phyloP scores from a whole-genome alignment of 2,797 vertebrate genomes.

The Thaleichthys pacificus region DNA sequence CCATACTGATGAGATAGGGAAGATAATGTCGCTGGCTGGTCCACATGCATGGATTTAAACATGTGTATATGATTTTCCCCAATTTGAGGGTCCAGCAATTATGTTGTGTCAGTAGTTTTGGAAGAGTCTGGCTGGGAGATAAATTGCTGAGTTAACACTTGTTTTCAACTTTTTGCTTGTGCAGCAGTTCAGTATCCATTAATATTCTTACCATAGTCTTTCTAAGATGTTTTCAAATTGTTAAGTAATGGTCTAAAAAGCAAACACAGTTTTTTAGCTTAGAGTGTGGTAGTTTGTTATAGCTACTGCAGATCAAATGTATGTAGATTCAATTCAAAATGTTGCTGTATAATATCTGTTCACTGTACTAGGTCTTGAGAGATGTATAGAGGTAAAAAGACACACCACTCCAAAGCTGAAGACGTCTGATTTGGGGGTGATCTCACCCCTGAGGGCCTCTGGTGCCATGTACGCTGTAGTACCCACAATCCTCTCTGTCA shows the following conservation, averaged over 20 bases:
- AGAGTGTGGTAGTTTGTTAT: too few relatives aligned
- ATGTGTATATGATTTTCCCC: constrained; percentile 12
- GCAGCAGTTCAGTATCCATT: constrained; percentile 22
- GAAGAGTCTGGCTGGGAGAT: constrained; percentile 6
- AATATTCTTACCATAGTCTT: background rate
- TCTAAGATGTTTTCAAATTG: background rate
- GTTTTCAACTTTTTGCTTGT: constrained; percentile 16
- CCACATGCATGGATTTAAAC: constrained; percentile 12
- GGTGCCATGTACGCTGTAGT: constrained; percentile 97
- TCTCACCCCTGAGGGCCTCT: constrained; percentile 91
- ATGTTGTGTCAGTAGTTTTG: constrained; percentile 43
- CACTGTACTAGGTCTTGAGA: background rate
- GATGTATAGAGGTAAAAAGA: constrained; percentile 9
- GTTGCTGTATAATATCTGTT: background rate
- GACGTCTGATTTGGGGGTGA: constrained; percentile 92
- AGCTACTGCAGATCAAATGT: too few relatives aligned
- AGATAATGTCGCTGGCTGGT: background rate
- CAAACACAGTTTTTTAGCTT: too few relatives aligned
- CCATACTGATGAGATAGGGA: too few relatives aligned
- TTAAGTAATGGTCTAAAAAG: too few relatives aligned
- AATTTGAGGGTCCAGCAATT: constrained; percentile 25
- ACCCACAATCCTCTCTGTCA: constrained; percentile 92
- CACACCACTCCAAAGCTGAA: constrained; percentile 97
- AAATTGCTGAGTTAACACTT: constrained; percentile 30
- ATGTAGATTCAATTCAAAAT: background rate